A percentile compares a stretch with the other conserved stretches of the same genome.
These are phyloP conservation scores for Podotricha telesiphe DNA, from an alignment of 2,888 invertebrate species.

Conservation along the genomic window DNA sequence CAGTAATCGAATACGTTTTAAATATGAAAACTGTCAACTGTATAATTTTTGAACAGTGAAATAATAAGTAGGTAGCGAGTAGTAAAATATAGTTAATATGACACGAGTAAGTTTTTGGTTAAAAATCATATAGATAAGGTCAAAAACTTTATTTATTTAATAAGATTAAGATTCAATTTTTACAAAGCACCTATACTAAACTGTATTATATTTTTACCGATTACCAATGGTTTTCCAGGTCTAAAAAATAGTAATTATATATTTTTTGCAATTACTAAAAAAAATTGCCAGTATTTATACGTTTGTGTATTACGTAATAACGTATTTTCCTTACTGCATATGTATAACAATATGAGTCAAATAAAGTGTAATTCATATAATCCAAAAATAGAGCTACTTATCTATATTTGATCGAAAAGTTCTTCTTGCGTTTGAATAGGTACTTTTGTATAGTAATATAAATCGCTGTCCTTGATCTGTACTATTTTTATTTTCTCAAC, in stretches of 20 bases:
- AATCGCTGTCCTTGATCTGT: conserved; percentile 68
- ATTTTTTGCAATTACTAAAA: no score
- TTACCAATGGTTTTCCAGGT: no score
- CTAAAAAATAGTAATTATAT: no score
- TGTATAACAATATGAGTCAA: conserved; percentile 54
- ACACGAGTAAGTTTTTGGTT: not conserved
- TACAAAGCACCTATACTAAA: no score
- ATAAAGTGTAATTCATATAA: conserved; percentile 39
- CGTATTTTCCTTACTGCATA: conserved; percentile 47
- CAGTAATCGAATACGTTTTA: not conserved
- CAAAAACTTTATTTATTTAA: no score
- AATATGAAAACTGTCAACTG: not conserved
- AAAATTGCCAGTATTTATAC: not conserved
- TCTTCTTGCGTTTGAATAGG: conserved; percentile 45
- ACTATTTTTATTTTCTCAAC: conserved; percentile 42
- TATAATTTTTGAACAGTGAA: not conserved
- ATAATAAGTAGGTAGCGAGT: not conserved
- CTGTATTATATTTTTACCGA: no score
- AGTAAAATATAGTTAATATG: not conserved
- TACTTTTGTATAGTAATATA: conserved; percentile 52
- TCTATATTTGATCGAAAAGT: conserved; percentile 58
- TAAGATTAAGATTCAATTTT: no score
- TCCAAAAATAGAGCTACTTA: conserved; percentile 66
- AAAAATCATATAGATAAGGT: not conserved
- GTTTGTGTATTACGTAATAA: not conserved